Evolutionary conservation across 2,113 vertebrate genomes (phyloP).

Genomic region (Thinocorus orbignyianus): DNA sequence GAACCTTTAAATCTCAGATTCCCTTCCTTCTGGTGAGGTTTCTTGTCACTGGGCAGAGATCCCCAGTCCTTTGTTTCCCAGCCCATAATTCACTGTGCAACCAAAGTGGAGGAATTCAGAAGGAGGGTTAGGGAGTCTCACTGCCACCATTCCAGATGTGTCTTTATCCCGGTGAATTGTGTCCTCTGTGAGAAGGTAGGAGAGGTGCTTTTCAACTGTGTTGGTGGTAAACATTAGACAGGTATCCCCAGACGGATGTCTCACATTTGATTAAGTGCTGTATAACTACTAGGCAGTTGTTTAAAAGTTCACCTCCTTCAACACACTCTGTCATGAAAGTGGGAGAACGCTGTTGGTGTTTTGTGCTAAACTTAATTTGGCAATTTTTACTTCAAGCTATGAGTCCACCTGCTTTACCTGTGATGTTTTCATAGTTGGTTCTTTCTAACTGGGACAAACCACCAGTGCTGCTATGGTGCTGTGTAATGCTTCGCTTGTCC

Average conservation of each 20-base stretch:
- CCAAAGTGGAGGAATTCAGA: background rate
- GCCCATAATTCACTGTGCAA: background rate
- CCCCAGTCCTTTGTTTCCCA: background rate
- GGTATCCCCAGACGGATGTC: background rate
- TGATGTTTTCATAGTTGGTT: background rate
- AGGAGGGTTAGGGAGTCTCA: background rate
- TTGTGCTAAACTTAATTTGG: background rate
- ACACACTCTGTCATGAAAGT: background rate
- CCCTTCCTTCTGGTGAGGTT: background rate
- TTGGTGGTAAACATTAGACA: background rate
- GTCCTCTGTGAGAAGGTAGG: background rate
- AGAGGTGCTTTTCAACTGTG: background rate
- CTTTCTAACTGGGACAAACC: background rate
- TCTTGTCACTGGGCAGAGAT: background rate
- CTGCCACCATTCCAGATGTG: background rate
- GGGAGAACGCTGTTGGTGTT: background rate
- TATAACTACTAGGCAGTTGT: background rate
- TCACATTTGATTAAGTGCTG: background rate
- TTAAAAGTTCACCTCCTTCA: background rate
- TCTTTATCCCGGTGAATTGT: background rate
- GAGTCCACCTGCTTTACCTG: background rate
- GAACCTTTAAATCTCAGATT: background rate
- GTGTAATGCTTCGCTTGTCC: background rate
- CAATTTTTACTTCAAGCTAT: background rate
- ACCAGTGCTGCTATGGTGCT: background rate